Evolutionary conservation across 2,888 invertebrate species (phyloP).

Genomic region (Diarsia brunnea): DNA sequence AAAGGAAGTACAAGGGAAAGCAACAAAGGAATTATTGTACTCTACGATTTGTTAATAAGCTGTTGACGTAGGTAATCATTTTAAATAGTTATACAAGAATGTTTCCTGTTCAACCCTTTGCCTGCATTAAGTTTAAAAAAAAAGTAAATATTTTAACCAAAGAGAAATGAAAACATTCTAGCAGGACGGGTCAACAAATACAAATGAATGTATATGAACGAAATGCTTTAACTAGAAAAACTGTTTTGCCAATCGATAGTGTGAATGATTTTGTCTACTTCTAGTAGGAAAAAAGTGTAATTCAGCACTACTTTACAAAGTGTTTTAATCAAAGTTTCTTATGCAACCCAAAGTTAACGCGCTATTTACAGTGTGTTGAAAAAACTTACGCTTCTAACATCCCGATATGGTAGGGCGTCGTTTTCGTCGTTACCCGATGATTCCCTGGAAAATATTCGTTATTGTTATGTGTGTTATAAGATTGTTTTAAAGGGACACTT

Average conservation of each 20-base stretch:
- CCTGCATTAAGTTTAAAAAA: constrained; percentile 4
- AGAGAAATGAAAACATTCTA: not conserved
- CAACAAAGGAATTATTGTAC: constrained; percentile 7
- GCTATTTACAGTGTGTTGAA: constrained; percentile 24
- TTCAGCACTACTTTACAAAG: constrained; percentile 55
- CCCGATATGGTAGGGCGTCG: constrained; percentile 95
- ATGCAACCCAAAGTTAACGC: constrained; percentile 45
- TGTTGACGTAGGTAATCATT: constrained; percentile 29
- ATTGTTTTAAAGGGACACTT: not conserved
- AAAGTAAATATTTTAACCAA: not conserved
- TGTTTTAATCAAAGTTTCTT: constrained; percentile 41
- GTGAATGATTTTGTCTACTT: constrained; percentile 51
- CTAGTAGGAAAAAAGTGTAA: constrained; percentile 51
- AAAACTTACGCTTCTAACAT: constrained; percentile 95
- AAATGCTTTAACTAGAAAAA: constrained; percentile 44
- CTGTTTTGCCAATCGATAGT: constrained; percentile 36
- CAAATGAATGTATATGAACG: constrained; percentile 49
- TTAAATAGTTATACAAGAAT: constrained; percentile 11
- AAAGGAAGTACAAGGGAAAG: constrained; percentile 48
- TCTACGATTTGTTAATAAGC: constrained; percentile 44
- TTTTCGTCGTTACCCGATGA: constrained; percentile 98
- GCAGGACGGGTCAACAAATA: constrained; percentile 33
- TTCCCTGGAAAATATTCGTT: constrained; percentile 90
- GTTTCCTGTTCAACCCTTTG: constrained; percentile 14
- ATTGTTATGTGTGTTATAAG: constrained; percentile 55